These are phyloP conservation scores for Calosoma granatense DNA, from an alignment of 1,140 invertebrate species.

Conservation along the genomic window DNA sequence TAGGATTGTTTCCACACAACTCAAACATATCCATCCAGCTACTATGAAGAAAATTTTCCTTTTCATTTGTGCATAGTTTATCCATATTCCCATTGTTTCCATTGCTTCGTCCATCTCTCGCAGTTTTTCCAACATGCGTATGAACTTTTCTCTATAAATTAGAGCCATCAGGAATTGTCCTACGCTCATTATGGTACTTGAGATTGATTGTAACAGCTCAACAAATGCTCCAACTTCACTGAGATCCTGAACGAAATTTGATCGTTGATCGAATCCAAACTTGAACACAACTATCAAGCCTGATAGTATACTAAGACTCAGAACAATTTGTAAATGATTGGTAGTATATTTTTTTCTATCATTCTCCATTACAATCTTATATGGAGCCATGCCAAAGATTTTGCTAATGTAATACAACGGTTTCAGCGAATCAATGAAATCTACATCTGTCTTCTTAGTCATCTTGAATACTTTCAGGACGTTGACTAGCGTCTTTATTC, in stretches of 20 bases:
- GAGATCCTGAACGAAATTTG: background rate
- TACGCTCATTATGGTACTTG: background rate
- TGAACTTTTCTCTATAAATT: background rate
- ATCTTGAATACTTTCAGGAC: too few species aligned
- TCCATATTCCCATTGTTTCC: background rate
- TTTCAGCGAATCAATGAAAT: background rate
- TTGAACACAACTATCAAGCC: background rate
- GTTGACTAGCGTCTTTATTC: too few species aligned
- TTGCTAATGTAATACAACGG: background rate
- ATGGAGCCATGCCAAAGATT: background rate
- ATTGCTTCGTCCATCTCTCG: background rate
- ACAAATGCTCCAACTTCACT: background rate
- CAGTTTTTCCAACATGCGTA: background rate
- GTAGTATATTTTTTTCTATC: background rate
- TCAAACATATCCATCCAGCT: background rate
- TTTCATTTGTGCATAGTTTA: background rate
- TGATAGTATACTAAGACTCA: background rate
- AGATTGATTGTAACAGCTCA: background rate
- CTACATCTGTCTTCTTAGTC: background rate
- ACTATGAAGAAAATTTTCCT: background rate
- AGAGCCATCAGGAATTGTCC: background rate
- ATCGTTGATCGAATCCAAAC: background rate
- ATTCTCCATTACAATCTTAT: background rate
- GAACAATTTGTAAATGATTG: background rate
- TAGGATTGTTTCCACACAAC: background rate